Evolutionary conservation across 2,113 vertebrate species (phyloP).

Genomic region (Psittacus erithacus): DNA sequence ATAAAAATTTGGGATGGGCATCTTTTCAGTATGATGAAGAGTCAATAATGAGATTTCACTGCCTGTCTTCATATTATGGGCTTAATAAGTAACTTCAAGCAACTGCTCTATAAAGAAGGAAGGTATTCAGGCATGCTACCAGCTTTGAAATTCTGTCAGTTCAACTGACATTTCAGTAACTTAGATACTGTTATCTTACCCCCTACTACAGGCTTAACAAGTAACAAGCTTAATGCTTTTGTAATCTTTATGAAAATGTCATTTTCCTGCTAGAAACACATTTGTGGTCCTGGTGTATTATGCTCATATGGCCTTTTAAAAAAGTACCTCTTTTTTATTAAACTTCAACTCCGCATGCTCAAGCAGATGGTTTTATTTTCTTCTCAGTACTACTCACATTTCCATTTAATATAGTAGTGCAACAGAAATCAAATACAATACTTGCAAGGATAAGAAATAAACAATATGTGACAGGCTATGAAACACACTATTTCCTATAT

Average conservation of each 20-base stretch:
- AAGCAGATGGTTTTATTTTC: constrained; percentile 53
- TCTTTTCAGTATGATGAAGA: not conserved
- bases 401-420: constrained; percentile 34
- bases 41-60: not conserved
- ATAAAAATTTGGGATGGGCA: not conserved
- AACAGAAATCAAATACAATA: constrained; percentile 39
- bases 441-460: constrained; percentile 38
- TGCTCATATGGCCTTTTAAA: constrained; percentile 10
- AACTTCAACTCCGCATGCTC: constrained; percentile 9
- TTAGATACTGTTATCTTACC: constrained; percentile 35
- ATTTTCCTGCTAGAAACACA: constrained; percentile 5
- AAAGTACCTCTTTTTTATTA: constrained; percentile 23
- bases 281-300: constrained; percentile 14
- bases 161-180: constrained; percentile 37
- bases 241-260: constrained; percentile 11
- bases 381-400: not conserved
- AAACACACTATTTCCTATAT: constrained; percentile 54
- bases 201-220: constrained; percentile 5
- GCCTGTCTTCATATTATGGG: not conserved
- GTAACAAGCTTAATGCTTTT: constrained; percentile 46
- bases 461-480: constrained; percentile 47
- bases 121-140: not conserved
- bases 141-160: constrained; percentile 24
- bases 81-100: constrained; percentile 25
- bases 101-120: constrained; percentile 1